Percentiles rank a stretch among this genome's conserved stretches.
phyloP scores from a whole-genome alignment of 2,888 invertebrate species.

The Cybosia mesomella region DNA sequence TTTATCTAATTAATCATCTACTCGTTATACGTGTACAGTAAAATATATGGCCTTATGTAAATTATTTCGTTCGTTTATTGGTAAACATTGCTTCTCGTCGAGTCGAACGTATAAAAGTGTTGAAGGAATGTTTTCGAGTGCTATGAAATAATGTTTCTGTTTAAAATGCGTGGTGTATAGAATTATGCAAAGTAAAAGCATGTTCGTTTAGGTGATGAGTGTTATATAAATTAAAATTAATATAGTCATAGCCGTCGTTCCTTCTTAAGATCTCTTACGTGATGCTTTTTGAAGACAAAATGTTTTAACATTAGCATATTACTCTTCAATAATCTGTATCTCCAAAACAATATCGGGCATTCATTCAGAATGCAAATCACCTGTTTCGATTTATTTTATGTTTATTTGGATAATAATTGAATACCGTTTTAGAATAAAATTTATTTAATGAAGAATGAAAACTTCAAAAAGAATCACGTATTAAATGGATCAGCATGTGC shows the following conservation, averaged over 20 bases:
- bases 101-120: conserved; percentile 68
- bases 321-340: conserved; percentile 22
- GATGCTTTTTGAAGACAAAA: conserved; percentile 47
- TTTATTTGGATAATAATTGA: conserved; percentile 13
- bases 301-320: conserved; percentile 25
- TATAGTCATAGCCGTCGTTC: conserved; percentile 72
- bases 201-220: conserved; percentile 79
- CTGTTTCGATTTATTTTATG: conserved; percentile 29
- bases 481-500: conserved; percentile 40
- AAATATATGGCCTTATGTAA: conserved; percentile 86
- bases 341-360: no score
- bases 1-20: conserved; percentile 85
- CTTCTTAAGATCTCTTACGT: conserved; percentile 56
- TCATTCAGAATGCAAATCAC: conserved; percentile 31
- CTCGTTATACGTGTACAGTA: conserved; percentile 86
- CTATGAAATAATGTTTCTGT: conserved; percentile 44
- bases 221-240: conserved; percentile 75
- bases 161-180: conserved; percentile 72
- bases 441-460: neutral
- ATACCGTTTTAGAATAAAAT: conserved; percentile 10
- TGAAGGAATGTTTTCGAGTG: conserved; percentile 64
- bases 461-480: conserved; percentile 50
- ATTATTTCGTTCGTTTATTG: conserved; percentile 80
- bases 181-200: conserved; percentile 68
- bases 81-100: conserved; percentile 76